Base-by-base conservation (phyloP, 1,140 invertebrate genomes). In the Pachyrhynchus sulphureomaculatus region DNA sequence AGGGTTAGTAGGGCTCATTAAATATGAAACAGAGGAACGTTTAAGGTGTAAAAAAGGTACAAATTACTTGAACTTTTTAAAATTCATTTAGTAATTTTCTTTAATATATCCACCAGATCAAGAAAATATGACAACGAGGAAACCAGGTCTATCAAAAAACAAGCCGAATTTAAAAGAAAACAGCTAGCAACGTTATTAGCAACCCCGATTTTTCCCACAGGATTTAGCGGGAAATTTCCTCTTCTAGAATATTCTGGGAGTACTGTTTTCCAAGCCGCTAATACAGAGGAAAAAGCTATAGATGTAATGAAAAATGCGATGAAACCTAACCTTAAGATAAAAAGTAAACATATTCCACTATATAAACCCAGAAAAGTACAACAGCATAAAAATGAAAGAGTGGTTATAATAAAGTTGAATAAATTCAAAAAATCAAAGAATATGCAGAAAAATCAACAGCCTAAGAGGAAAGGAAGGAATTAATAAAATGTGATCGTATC, bases 171-270 rank as follows among this genome's bases (percentile, higher is more conserved):
- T 1, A 84, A 84, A 72, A 80, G 82, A 67, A 78, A 79, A 34
- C 80, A 86, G 33, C 72, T 92, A 4, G 73, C 78, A 3, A 44
- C 72, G 3, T 67, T 91, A 12, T 68, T 92, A 20, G 75, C 79
- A 0, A 81, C 84, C 60, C 84, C 86, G 1, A 66, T 91, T 8
- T 86, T 87, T 65, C 85, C 85, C 0, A 82, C 80, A 72, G 83
- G 83, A 1, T 87, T 88, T 69, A 89, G 83, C 54, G 87, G 84
- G 52, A 90, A 86, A 70, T 90, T 86, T 2, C 80, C 85, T 0
- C 56, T 75, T 26, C 71, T 75, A 1, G 48, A 64, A 8, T 67
- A 66, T 0, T 51, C 72, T 10, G 56, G 39, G 4, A 49, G 17
- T 4, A 49, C 24, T 5, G 9, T 68, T 6, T 41, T 36, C 3